A percentile compares a stretch with the other conserved stretches of the same genome.
phyloP scores from a whole-genome alignment of 2,797 vertebrate genomes.

The Percopsis omiscomaycus region DNA sequence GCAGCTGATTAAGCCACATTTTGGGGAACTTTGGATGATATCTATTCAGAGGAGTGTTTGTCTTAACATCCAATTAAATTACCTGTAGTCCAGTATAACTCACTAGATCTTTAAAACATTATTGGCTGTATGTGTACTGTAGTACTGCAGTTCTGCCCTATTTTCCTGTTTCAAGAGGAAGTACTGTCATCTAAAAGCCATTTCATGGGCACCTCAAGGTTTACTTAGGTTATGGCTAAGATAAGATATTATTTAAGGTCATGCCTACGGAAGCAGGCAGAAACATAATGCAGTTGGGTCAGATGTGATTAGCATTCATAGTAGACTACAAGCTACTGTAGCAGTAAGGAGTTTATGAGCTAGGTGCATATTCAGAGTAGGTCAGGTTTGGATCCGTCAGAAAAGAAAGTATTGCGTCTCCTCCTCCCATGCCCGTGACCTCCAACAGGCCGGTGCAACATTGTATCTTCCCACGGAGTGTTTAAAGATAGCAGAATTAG shows the following conservation, averaged over 20 bases:
- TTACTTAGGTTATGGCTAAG: neutral
- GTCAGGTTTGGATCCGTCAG: constrained; percentile 53
- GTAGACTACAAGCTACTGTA: neutral
- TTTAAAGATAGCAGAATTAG: constrained; percentile 48
- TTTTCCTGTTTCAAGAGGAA: too few relatives aligned
- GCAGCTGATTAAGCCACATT: too few relatives aligned
- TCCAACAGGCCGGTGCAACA: constrained; percentile 68
- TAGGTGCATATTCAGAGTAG: constrained; percentile 35
- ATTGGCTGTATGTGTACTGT: too few relatives aligned
- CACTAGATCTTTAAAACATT: too few relatives aligned
- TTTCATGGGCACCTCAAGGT: too few relatives aligned
- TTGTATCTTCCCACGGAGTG: constrained; percentile 65
- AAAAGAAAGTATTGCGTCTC: constrained; percentile 61
- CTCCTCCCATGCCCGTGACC: constrained; percentile 73
- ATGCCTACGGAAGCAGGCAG: neutral
- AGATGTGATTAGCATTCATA: neutral
- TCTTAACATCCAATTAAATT: too few relatives aligned
- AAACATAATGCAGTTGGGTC: neutral
- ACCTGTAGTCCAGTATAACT: too few relatives aligned
- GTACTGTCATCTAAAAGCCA: too few relatives aligned
- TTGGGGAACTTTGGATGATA: too few relatives aligned
- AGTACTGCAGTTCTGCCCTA: too few relatives aligned
- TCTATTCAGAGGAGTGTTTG: too few relatives aligned
- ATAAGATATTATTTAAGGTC: neutral
- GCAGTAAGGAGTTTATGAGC: neutral